A percentile compares a stretch with the other conserved stretches of the same genome.
These are phyloP conservation scores for Poecilia latipinna DNA, from an alignment of 2,113 vertebrate genomes.

Conservation along the genomic window DNA sequence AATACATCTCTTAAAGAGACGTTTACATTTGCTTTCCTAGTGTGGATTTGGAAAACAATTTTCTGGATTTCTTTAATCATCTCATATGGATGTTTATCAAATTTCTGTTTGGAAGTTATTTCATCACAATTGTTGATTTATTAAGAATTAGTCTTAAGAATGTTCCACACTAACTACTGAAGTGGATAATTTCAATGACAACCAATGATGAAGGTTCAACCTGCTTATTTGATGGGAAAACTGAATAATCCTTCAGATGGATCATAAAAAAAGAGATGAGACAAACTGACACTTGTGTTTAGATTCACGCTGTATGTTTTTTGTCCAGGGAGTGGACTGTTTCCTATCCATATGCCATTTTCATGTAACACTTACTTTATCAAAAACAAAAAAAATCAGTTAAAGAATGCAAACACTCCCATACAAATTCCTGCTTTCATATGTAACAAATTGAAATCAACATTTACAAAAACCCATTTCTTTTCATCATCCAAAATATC, in stretches of 20 bases:
- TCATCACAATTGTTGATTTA: not conserved
- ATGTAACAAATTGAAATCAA: not conserved
- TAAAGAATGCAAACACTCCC: not conserved
- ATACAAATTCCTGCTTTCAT: not conserved
- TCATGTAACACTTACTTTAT: not conserved
- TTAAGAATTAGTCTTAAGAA: not conserved
- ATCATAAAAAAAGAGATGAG: not conserved
- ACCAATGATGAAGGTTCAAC: not conserved
- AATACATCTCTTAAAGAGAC: not conserved
- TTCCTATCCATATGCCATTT: not conserved
- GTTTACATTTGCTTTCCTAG: not conserved
- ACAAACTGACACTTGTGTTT: not conserved
- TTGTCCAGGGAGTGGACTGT: not conserved
- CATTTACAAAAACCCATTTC: not conserved
- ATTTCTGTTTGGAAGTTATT: not conserved
- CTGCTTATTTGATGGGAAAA: not conserved
- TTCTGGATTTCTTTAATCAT: not conserved
- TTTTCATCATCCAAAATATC: not conserved
- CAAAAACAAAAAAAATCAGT: not conserved
- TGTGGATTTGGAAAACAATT: not conserved
- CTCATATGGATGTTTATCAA: not conserved
- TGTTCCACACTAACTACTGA: not conserved
- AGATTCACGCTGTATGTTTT: not conserved
- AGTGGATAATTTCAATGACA: not conserved
- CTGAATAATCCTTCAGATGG: not conserved